Conservation (phyloP, 1,140 invertebrate genomes). For the Uloborus diversus region DNA sequence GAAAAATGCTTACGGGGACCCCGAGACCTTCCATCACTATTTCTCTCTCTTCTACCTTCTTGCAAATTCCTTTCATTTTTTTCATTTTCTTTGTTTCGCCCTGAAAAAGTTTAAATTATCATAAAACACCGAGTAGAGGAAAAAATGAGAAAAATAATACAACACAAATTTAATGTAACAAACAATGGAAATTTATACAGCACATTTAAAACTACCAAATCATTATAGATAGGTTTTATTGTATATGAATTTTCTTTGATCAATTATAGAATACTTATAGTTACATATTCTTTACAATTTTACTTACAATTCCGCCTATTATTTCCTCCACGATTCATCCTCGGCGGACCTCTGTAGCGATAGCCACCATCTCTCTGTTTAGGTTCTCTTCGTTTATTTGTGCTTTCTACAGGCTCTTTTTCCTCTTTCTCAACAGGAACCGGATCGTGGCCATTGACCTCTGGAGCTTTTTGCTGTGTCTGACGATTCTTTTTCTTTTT, state of each 20-base stretch:
- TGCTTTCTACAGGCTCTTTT: conserved; percentile 59
- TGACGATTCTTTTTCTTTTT: conserved; percentile 83
- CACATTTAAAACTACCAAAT: too few species aligned
- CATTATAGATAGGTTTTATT: too few species aligned
- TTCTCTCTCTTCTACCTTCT: conserved; percentile 62
- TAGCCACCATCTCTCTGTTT: conserved; percentile 60
- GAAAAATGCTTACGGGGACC: conserved; percentile 38
- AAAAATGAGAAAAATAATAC: too few species aligned
- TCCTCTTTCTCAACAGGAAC: conserved; percentile 48
- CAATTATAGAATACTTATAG: too few species aligned
- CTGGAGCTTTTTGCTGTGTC: conserved; percentile 52
- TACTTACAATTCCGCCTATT: conserved; percentile 48
- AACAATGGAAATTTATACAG: too few species aligned
- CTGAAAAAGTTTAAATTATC: conserved; percentile 60
- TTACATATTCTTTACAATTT: too few species aligned
- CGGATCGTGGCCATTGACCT: conserved; percentile 59
- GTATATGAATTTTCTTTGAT: too few species aligned
- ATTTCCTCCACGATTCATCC: conserved; percentile 42
- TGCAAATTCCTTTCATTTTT: conserved; percentile 71
- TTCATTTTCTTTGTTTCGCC: conserved; percentile 72
- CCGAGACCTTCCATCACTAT: conserved; percentile 48
- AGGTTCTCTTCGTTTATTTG: conserved; percentile 59
- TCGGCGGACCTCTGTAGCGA: conserved; percentile 62
- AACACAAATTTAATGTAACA: too few species aligned
- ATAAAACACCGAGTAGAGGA: background rate